Percentiles rank a stretch among this genome's conserved stretches.
These are phyloP conservation scores for Drosophila kuntzei DNA, from an alignment of 2,888 invertebrate genomes.

Conservation along the genomic window DNA sequence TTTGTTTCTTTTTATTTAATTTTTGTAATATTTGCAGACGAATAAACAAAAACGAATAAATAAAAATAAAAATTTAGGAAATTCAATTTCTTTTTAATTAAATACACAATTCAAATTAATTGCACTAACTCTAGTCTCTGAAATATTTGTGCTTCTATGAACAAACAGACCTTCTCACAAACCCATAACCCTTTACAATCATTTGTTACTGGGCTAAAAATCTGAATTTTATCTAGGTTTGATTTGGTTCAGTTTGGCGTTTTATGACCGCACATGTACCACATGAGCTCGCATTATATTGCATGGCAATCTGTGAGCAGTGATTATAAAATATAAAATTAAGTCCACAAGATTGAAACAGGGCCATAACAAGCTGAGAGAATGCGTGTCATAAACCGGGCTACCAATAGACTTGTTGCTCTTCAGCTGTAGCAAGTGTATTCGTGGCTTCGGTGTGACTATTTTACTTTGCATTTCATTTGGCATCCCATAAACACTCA, in stretches of 20 bases:
- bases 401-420: conserved; percentile 9
- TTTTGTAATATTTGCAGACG: too few species aligned
- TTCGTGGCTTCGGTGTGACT: conserved; percentile 15
- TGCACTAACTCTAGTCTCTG: background rate
- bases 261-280: conserved; percentile 22
- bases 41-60: too few species aligned
- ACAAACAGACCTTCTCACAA: background rate
- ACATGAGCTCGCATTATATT: conserved; percentile 20
- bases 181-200: background rate
- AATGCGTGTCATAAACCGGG: conserved; percentile 18
- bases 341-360: conserved; percentile 12
- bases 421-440: conserved; percentile 20
- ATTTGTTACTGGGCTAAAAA: background rate
- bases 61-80: too few species aligned
- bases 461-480: conserved; percentile 34
- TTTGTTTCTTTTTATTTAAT: too few species aligned
- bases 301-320: conserved; percentile 28
- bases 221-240: conserved; percentile 33
- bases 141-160: background rate
- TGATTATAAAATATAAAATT: conserved; percentile 26
- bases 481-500: conserved; percentile 62
- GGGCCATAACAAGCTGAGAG: conserved; percentile 7
- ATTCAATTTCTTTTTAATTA: too few species aligned
- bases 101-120: too few species aligned
- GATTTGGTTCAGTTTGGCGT: conserved; percentile 20